phyloP scores from a whole-genome alignment of 1,140 invertebrate species.

The Sarcophaga bullata region DNA sequence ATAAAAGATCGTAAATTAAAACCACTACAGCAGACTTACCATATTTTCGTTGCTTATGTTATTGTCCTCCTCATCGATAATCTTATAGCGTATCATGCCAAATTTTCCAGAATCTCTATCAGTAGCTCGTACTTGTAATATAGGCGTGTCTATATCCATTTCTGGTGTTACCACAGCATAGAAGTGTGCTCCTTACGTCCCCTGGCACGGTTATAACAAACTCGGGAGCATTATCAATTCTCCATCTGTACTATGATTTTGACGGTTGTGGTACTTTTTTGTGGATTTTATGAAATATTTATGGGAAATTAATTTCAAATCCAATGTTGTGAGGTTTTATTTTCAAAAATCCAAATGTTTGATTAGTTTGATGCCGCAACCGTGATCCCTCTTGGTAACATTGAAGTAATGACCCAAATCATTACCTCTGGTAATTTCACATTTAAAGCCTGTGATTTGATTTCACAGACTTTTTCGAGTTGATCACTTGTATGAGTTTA shows the following conservation, averaged over 20 bases:
- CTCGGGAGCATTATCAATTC: constrained; percentile 86
- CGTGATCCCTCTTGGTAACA: constrained; percentile 77
- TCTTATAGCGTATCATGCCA: constrained; percentile 78
- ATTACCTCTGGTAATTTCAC: constrained; percentile 79
- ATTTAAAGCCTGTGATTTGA: constrained; percentile 66
- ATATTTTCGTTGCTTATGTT: constrained; percentile 68
- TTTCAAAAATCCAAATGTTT: constrained; percentile 81
- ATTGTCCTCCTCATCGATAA: constrained; percentile 65
- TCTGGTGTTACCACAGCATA: constrained; percentile 78
- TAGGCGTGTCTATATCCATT: constrained; percentile 76
- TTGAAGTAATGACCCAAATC: constrained; percentile 78
- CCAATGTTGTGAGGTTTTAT: constrained; percentile 77
- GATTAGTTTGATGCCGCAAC: constrained; percentile 80
- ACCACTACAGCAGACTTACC: constrained; percentile 40
- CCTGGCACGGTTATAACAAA: constrained; percentile 76
- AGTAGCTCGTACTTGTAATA: constrained; percentile 79
- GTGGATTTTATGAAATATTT: constrained; percentile 80
- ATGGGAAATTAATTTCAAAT: constrained; percentile 79
- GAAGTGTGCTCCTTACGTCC: constrained; percentile 70
- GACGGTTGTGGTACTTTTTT: constrained; percentile 77
- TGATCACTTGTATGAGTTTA: constrained; percentile 64
- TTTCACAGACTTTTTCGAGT: constrained; percentile 55
- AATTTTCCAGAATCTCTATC: constrained; percentile 85
- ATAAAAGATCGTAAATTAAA: not conserved
- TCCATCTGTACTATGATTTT: constrained; percentile 85